Percentiles rank a stretch among this genome's conserved stretches.
phyloP scores from a whole-genome alignment of 2,888 invertebrate species.

The Limnephilus auricula region DNA sequence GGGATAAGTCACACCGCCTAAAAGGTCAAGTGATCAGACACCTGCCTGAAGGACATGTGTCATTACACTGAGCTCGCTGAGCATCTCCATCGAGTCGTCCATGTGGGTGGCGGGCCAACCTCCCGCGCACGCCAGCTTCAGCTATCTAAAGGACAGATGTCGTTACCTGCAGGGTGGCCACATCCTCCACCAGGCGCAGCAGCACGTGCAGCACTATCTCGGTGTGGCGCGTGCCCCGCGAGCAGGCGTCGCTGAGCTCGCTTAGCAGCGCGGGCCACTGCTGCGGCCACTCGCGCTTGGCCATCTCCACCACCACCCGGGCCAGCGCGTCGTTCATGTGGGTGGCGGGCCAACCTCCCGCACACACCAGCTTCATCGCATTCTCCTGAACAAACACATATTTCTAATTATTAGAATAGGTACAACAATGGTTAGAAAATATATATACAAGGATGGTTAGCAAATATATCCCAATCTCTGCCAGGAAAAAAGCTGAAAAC shows the following conservation, averaged over 20 bases:
- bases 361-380: slow-evolving; percentile 90
- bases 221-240: slow-evolving; percentile 90
- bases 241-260: slow-evolving; percentile 90
- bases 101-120: no score
- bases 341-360: slow-evolving; percentile 85
- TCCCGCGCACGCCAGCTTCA: no score
- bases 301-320: slow-evolving; percentile 96
- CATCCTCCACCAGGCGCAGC: slow-evolving; percentile 94
- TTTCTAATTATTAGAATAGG: neutral
- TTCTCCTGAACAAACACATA: slow-evolving; percentile 79
- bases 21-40: neutral
- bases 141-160: neutral
- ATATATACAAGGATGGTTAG: no score
- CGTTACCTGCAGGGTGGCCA: slow-evolving; percentile 88
- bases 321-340: slow-evolving; percentile 92
- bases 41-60: no score
- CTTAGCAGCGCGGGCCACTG: slow-evolving; percentile 93
- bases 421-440: neutral
- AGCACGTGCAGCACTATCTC: slow-evolving; percentile 94
- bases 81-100: no score
- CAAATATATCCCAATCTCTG: neutral
- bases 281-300: slow-evolving; percentile 98
- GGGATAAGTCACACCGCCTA: neutral
- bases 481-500: neutral
- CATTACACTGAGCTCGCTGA: no score